Conservation (phyloP, 1,140 invertebrate genomes). For the Trachelipus rathkii region DNA sequence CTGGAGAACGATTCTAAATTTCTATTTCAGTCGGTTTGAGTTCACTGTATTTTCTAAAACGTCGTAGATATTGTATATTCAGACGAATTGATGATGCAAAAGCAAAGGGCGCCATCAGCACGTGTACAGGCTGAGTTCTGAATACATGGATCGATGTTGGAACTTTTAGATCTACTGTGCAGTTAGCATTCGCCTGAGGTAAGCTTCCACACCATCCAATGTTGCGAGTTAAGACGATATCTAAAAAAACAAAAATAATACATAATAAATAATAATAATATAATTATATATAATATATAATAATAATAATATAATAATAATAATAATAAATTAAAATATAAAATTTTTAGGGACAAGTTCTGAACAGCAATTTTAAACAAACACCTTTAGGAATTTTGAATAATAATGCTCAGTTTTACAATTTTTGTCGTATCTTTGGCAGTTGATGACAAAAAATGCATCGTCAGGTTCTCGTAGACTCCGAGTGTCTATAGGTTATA, state of each 20-base stretch:
- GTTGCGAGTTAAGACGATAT: slow-evolving; percentile 60
- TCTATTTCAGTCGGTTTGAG: slow-evolving; percentile 85
- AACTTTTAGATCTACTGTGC: slow-evolving; percentile 78
- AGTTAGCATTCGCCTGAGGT: slow-evolving; percentile 76
- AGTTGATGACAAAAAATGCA: slow-evolving; percentile 75
- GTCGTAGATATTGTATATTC: slow-evolving; percentile 83
- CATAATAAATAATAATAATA: too few species aligned
- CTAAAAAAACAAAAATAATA: not conserved
- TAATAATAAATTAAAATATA: not conserved
- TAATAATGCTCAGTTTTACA: slow-evolving; percentile 53
- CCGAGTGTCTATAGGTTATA: slow-evolving; percentile 82
- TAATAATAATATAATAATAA: too few species aligned
- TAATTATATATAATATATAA: too few species aligned
- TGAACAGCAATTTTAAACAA: too few species aligned
- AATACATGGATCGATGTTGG: slow-evolving; percentile 86
- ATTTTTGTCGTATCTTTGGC: slow-evolving; percentile 75
- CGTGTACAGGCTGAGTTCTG: slow-evolving; percentile 77
- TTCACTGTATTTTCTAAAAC: slow-evolving; percentile 87
- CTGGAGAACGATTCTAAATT: slow-evolving; percentile 78
- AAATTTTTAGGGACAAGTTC: not conserved
- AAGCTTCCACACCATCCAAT: slow-evolving; percentile 86
- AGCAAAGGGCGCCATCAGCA: slow-evolving; percentile 69
- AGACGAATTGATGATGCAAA: slow-evolving; percentile 83
- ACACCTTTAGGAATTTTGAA: too few species aligned
- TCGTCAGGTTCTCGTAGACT: slow-evolving; percentile 80